Base-by-base conservation (phyloP, 2,888 invertebrate species). In the Augochlorella aurata region DNA sequence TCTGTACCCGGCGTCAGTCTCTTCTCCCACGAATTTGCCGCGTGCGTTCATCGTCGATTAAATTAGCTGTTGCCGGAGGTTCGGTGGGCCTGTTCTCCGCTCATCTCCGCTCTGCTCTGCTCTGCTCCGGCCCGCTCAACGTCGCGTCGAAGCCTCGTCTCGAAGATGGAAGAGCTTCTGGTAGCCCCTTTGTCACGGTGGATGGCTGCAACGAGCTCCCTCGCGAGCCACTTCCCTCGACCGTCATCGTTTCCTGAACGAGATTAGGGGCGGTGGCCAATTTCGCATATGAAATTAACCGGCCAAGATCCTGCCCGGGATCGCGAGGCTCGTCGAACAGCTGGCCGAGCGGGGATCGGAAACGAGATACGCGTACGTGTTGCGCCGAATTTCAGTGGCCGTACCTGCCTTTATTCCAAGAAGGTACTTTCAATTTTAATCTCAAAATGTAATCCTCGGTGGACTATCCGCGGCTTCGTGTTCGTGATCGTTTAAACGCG, bases 51-150 rank as follows among this genome's bases (percentile, higher is more conserved):
- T 70, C 44, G 54, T 66, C 70, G 79, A 77, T 77, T 58, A 58
- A 79, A 79, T 70, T 70, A 77, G 77, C 79, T 58, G 24, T 66
- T 24, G 77, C 38, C 69, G 38, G 14, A 38, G 38, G 12, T 54
- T 54, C 54, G 21, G 38, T 38, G 38, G 38, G 2, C 38, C 38
- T 38, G 38, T 38, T 38, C 38, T 38, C 4, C 38, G 38, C 7
- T 38, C 38, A 7, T 38, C 38, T 38, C 38, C 3, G 38, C 38
- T 38, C 38, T 4, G 38, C 5, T 38, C 38, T 4, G 38, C 38
- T 38, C 38, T 5, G 5, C 38, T 38, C 7, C 50, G 49, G n/a
- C 5, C 12, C 24, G 21, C 44, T 67, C 54, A 38, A 58, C 29
- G 14, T 38, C 2, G 4, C n/a, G 18, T 5, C 18, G 29, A 24